These are phyloP conservation scores for Euzetes globulus DNA, from an alignment of 2,888 invertebrate species.

Conservation along the genomic window DNA sequence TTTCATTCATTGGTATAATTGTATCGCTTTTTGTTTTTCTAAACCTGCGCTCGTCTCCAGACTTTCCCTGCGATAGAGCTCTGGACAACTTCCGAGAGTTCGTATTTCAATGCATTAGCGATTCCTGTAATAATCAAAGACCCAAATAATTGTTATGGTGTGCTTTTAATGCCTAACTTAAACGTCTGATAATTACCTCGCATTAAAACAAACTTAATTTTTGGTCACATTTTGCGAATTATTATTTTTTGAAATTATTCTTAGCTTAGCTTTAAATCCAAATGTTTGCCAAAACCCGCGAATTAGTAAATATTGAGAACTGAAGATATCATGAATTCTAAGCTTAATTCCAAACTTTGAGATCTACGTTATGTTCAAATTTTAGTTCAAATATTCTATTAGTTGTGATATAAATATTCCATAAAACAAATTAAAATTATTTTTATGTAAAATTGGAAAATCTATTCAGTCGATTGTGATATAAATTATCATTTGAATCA, in stretches of 20 bases:
- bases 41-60: not conserved
- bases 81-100: slow-evolving; percentile 23
- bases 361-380: not conserved
- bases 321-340: not conserved
- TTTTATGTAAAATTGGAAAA: slow-evolving; percentile 3
- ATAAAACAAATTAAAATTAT: not conserved
- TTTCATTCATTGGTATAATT: not conserved
- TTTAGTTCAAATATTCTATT: not conserved
- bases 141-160: not conserved
- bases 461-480: not conserved
- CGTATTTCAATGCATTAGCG: slow-evolving; percentile 19
- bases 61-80: slow-evolving; percentile 2
- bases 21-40: not conserved
- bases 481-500: not conserved
- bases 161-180: not conserved
- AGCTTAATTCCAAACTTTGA: not conserved
- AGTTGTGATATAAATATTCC: slow-evolving; percentile 13
- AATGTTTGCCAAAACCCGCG: not conserved
- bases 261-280: too few species aligned
- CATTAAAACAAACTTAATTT: too few species aligned
- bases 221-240: too few species aligned
- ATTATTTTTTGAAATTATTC: too few species aligned
- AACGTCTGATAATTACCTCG: too few species aligned
- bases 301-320: not conserved
- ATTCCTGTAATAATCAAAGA: not conserved